Evolutionary conservation across 2,113 vertebrate genomes (phyloP).

Genomic region (Lophius piscatorius): DNA sequence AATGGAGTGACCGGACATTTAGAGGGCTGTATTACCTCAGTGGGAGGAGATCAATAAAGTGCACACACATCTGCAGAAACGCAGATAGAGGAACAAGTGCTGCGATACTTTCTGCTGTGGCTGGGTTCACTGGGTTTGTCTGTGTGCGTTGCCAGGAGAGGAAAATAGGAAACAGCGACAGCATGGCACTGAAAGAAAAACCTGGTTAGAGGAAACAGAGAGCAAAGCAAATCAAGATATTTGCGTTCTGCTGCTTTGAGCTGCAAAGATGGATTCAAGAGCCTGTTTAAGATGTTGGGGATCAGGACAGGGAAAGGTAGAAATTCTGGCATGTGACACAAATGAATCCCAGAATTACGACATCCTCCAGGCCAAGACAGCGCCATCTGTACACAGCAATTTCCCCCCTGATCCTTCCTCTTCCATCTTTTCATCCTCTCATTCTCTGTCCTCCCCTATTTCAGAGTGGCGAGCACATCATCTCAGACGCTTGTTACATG

Average conservation of each 20-base stretch:
- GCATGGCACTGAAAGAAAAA: slow-evolving; percentile 24
- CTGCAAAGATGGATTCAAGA: too few relatives aligned
- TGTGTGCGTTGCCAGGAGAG: slow-evolving; percentile 60
- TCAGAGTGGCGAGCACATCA: too few relatives aligned
- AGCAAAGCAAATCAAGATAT: slow-evolving; percentile 47
- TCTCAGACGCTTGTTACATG: too few relatives aligned
- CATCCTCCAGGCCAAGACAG: slow-evolving; percentile 58
- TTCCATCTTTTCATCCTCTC: slow-evolving; percentile 31
- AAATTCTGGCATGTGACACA: slow-evolving; percentile 28
- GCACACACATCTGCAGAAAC: slow-evolving; percentile 24
- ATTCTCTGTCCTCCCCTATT: slow-evolving; percentile 10
- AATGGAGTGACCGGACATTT: slow-evolving; percentile 47
- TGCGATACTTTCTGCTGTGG: too few relatives aligned
- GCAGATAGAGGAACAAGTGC: too few relatives aligned
- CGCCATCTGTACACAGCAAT: slow-evolving; percentile 64
- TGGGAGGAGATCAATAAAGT: slow-evolving; percentile 41
- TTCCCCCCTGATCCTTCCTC: slow-evolving; percentile 37
- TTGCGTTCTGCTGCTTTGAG: slow-evolving; percentile 64
- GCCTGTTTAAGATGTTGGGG: too few relatives aligned
- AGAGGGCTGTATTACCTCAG: slow-evolving; percentile 39
- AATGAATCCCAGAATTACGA: slow-evolving; percentile 64
- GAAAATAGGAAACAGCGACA: slow-evolving; percentile 41
- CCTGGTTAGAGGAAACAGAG: slow-evolving; percentile 48
- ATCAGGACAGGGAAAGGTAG: slow-evolving; percentile 2
- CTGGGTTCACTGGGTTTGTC: slow-evolving; percentile 67